A percentile compares a stretch with the other conserved stretches of the same genome.
phyloP scores from a whole-genome alignment of 2,797 vertebrate genomes.

The Peromyscus nudipes region DNA sequence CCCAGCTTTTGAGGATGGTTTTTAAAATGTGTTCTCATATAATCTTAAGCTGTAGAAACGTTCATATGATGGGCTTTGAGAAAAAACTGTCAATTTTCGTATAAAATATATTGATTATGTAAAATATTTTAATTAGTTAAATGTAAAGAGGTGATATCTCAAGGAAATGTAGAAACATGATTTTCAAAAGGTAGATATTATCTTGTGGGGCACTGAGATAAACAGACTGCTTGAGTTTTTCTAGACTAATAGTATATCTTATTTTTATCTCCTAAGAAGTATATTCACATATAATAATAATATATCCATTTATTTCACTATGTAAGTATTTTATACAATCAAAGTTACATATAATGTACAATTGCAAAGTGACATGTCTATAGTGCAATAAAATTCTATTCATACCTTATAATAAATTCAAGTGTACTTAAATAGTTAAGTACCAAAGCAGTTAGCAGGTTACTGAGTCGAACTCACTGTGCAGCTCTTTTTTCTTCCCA shows the following conservation, averaged over 20 bases:
- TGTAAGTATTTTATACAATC: neutral
- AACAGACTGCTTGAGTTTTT: neutral
- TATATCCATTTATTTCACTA: neutral
- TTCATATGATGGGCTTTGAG: neutral
- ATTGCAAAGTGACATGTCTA: neutral
- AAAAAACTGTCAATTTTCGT: neutral
- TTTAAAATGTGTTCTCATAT: neutral
- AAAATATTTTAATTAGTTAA: neutral
- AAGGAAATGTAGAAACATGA: neutral
- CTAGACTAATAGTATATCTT: neutral
- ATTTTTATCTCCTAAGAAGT: neutral
- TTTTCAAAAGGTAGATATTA: neutral
- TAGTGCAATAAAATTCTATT: neutral
- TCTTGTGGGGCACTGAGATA: neutral
- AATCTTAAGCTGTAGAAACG: neutral
- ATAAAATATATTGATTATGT: neutral
- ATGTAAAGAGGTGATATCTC: neutral
- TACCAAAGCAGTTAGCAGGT: fast-evolving
- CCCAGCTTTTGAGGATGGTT: no score
- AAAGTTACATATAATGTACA: neutral
- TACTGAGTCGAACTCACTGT: neutral
- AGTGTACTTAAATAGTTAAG: neutral
- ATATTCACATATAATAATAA: neutral
- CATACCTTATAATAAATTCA: neutral
- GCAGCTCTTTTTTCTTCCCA: constrained; percentile 77